Base-by-base conservation (phyloP, 1,140 invertebrate species). In the Drusus annulatus region DNA sequence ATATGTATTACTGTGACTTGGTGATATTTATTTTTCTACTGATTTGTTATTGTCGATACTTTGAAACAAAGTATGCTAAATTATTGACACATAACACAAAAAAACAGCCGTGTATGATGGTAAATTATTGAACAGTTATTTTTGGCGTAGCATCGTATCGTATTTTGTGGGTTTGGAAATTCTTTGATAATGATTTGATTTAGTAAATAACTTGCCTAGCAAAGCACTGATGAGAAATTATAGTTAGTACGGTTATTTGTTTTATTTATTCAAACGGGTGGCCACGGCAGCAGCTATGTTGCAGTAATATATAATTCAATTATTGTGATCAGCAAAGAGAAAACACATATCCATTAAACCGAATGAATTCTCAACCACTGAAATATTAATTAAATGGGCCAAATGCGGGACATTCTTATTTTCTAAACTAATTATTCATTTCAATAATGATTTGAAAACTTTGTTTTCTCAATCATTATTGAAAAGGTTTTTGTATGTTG, bases 11-110 rank as follows among this genome's bases (percentile, higher is more conserved):
- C 69, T 74, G 69, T 74, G 69, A 74, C 69, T 54, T 74, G 69
- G 69, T 56, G 69, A 74, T 74, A 74, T 74, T 71, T 74, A 74
- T 74, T 74, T 74, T 74, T 74, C 50, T 74, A 74, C 69, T 54
- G 50, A 50, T 65, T 45, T 10, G 36, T 45, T 45, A 45, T 71
- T 50, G 50, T 56, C 15, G 52, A 56, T 74, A 25, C 50, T 74
- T 74, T 74, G 50, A 6, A 56, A 50, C n/a, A 23, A 45, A 74
- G 21, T 25, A 19, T 23, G 16, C 45, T 54, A 73, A 73, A 69
- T 69, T 63, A 45, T 71, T 54, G 52, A 74, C 69, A n/a, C 13
- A 21, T 74, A 15, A 60, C 10, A 45, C 36, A 13, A 60, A 56
- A 60, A 60, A 23, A 21, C 1, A n/a, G 28, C 21, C 31, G 28